Evolutionary conservation across 1,140 invertebrate species (phyloP), one percentile per base, ranked within the genome.

Genomic region (Babylonia areolata): DNA sequence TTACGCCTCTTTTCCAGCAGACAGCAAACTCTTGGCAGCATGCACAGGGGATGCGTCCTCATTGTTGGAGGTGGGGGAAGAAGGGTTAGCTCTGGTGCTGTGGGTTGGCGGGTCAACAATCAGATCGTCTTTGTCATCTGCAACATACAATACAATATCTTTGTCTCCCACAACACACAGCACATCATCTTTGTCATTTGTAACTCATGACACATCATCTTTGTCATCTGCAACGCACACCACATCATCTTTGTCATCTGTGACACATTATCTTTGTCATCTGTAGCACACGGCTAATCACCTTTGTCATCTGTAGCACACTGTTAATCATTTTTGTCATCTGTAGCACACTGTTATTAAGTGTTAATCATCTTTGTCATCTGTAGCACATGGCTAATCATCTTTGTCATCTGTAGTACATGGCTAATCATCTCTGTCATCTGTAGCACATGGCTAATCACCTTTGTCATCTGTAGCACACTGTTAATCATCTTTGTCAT

Each of bases 81-180:
- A 20, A 79, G 73, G 39, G 46, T 58, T 37, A 75, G 79, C 42
- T 54, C 79, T 82, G 86, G 17, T 54, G 35, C 28, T 39, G 73
- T 40, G 46, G 35, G 58, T 69, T 12, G 79, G 54, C 20, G 75
- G 40, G 78, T 89, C 85, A 33, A 85, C 81, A 31, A 91, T 86
- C 12, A 91, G 79, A 20, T 90, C 90, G 81, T 86, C 86, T 64
- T 90, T 91, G 81, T 91, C 90, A 46, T 87, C 90, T 90, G 33
- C 77, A 87, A 39, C 9, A 64, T 12, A 79, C 64, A 83, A n/a
- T 79, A 54, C n/a, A 73, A 73, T 73, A n/a, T 33, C 69, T 73
- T 73, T 11, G 20, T 77, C 31, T 3, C 12, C 3, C 2, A 40
- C 1, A 80, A 42, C 20, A 42, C 39, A 39, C 11, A 11, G 3